Base-by-base conservation (phyloP, 1,140 invertebrate species). In the Drosophila orosa region DNA sequence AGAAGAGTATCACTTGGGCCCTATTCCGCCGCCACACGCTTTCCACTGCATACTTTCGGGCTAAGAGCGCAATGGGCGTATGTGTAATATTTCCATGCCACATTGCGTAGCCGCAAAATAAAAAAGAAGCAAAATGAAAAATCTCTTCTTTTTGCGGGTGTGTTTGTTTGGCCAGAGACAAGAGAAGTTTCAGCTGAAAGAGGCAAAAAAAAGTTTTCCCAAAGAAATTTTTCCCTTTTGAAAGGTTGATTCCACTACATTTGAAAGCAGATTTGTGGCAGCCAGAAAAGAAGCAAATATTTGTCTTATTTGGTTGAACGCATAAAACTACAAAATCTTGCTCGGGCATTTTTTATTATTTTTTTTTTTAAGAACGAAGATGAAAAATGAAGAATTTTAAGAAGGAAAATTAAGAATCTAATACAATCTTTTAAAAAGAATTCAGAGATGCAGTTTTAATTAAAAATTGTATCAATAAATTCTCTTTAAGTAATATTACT, bases 21-120 rank as follows among this genome's bases (percentile, higher is more conserved):
- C 45, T 13, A 13, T 29, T 33, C n/a, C 24, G 24, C 10, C 31
- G 8, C 15, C 29, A 12, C 22, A 12, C 61, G 44, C 35, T 48
- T 74, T 19, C 22, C 60, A 22, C 44, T 56, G 71, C 72, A 74
- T 74, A 54, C 72, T 75, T 75, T 65, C 22, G 33, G 72, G 69
- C 72, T 19, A 10, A 27, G 19, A 19, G 65, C 67, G 65, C 65
- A 71, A 47, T 47, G 68, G 42, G 67, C 68, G 68, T 71, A 71
- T 65, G 71, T 56, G 71, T 56, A 65, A 74, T 74, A 74, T 73
- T 73, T 73, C 25, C 56, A 52, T 73, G 69, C 68, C 69, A 73
- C 56, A 58, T 69, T 69, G 66, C 39, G 61, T 69, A 54, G 61
- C 66, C 66, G 40, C 56, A 61, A n/a, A 42, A 22, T n/a, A n/a